These are phyloP conservation scores for Crenichthys baileyi DNA, from an alignment of 2,797 vertebrate genomes.

Conservation along the genomic window DNA sequence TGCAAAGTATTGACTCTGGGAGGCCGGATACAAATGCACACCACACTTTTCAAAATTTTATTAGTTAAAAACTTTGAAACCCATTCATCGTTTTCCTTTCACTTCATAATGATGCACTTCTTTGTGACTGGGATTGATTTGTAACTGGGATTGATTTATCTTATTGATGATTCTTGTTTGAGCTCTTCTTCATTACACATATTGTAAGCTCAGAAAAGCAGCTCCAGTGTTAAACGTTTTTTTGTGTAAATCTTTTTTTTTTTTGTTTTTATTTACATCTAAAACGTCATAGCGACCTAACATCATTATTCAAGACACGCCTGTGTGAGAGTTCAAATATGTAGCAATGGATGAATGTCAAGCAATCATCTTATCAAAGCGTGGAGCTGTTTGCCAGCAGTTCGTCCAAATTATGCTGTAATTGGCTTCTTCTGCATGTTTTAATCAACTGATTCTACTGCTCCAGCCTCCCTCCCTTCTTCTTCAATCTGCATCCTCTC, in stretches of 20 bases:
- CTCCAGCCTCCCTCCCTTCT: slow-evolving; percentile 39
- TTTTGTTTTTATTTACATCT: neutral
- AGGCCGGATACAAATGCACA: too few species aligned
- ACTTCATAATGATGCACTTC: too few species aligned
- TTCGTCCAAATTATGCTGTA: slow-evolving; percentile 42
- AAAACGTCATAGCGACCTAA: neutral
- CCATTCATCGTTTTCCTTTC: too few species aligned
- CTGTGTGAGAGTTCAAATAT: slow-evolving; percentile 9
- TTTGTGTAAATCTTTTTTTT: neutral
- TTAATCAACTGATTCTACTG: slow-evolving; percentile 58
- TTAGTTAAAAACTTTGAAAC: too few species aligned
- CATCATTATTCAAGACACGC: slow-evolving; percentile 15
- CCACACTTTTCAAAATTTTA: too few species aligned
- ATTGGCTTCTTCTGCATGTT: slow-evolving; percentile 64
- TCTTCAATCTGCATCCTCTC: slow-evolving; percentile 16
- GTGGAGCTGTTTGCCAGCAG: slow-evolving; percentile 28
- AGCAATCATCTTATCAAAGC: slow-evolving; percentile 50
- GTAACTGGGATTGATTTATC: too few species aligned
- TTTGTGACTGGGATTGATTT: too few species aligned
- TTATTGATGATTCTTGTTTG: neutral
- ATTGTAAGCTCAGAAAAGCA: neutral
- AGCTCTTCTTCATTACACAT: neutral
- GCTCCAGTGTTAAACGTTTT: neutral
- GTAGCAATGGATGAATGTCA: slow-evolving; percentile 1
- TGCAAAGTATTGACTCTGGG: too few species aligned